Conservation (phyloP, 2,113 vertebrate genomes). For the Pontoporia blainvillei region DNA sequence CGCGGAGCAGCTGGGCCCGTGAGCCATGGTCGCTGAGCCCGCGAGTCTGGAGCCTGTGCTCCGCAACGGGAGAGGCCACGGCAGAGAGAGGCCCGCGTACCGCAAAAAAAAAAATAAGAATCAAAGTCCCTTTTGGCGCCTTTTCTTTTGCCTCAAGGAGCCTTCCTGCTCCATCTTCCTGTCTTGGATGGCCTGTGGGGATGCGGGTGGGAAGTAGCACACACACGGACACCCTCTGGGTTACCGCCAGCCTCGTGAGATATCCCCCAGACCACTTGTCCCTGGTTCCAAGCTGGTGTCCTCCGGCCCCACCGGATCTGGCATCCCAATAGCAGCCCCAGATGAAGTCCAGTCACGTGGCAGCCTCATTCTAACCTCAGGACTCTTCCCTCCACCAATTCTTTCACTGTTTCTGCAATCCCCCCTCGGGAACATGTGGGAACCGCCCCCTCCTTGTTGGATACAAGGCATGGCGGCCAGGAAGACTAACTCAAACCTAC, state of each 20-base stretch:
- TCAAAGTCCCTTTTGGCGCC: background rate
- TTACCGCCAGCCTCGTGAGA: background rate
- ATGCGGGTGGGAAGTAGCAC: background rate
- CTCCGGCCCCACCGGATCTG: background rate
- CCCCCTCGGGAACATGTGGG: fast-evolving
- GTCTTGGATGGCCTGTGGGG: background rate
- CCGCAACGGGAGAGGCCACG: too few species aligned
- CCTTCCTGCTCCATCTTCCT: background rate
- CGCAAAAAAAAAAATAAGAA: background rate
- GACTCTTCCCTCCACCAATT: background rate
- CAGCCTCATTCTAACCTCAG: background rate
- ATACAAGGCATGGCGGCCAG: background rate
- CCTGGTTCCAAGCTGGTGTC: background rate
- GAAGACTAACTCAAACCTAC: background rate
- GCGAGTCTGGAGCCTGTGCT: background rate
- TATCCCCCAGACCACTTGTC: background rate
- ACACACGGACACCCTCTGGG: background rate
- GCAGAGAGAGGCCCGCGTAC: background rate
- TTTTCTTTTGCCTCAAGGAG: background rate
- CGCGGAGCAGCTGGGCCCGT: background rate
- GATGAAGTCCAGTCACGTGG: background rate
- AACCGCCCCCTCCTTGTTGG: background rate
- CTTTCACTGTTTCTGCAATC: background rate
- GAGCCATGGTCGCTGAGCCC: background rate
- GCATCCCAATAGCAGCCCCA: background rate